These are phyloP conservation scores for Sarcophaga subvicina DNA, from an alignment of 2,888 invertebrate species.

Conservation along the genomic window DNA sequence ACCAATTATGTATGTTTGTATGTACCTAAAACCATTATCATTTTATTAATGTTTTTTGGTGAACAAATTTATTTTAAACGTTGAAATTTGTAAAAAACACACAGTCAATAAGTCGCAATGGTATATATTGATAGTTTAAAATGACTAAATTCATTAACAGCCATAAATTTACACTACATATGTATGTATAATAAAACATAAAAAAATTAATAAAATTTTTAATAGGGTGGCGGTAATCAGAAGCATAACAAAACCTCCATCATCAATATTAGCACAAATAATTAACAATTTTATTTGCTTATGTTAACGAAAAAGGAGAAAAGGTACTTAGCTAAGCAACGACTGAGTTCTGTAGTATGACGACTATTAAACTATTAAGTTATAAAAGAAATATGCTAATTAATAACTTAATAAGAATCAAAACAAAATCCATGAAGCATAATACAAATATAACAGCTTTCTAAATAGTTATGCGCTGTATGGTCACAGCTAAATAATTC, in stretches of 20 bases:
- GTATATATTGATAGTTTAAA: not conserved
- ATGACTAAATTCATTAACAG: not conserved
- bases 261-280: slow-evolving; percentile 42
- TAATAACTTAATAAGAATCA: not conserved
- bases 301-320: slow-evolving; percentile 10
- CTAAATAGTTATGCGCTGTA: not conserved
- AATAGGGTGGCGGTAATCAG: slow-evolving; percentile 56
- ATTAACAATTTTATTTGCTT: slow-evolving; percentile 35
- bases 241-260: slow-evolving; percentile 1
- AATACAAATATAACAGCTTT: not conserved
- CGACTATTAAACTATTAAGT: not conserved
- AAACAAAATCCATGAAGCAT: not conserved
- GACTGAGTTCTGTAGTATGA: not conserved
- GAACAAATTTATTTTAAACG: no score
- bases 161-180: not conserved
- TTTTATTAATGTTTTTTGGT: no score
- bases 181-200: not conserved
- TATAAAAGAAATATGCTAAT: slow-evolving; percentile 8
- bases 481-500: not conserved
- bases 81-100: no score
- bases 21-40: no score
- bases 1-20: no score
- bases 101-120: no score
- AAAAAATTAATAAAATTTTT: slow-evolving; percentile 48
- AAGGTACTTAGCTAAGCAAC: slow-evolving; percentile 2